These are phyloP conservation scores for Villa cingulata DNA, from an alignment of 2,888 invertebrate species.

Conservation along the genomic window DNA sequence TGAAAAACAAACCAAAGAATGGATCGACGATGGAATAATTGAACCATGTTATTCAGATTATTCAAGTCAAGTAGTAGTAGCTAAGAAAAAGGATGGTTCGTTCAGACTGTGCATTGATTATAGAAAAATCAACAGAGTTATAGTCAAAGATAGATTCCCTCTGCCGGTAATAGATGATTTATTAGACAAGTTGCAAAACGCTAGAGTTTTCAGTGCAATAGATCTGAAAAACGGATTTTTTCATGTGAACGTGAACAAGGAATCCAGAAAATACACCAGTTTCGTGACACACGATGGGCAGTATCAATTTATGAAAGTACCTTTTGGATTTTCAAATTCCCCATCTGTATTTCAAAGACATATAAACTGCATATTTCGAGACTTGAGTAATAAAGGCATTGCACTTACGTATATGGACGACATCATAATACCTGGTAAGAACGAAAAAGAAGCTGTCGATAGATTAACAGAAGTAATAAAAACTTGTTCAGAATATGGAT, in stretches of 20 bases:
- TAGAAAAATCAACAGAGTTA: slow-evolving; percentile 4
- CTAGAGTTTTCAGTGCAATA: slow-evolving; percentile 17
- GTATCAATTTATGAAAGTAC: no score
- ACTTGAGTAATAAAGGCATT: no score
- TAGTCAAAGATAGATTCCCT: no score
- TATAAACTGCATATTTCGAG: no score
- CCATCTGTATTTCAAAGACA: no score
- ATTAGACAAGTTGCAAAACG: slow-evolving; percentile 15
- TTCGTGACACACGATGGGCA: no score
- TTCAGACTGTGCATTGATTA: slow-evolving; percentile 25
- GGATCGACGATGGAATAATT: neutral
- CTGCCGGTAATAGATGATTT: slow-evolving; percentile 8
- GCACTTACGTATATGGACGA: no score
- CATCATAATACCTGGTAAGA: no score
- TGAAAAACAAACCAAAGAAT: neutral
- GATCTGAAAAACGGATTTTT: no score
- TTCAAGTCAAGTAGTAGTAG: slow-evolving; percentile 14
- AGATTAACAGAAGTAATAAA: slow-evolving; percentile 6
- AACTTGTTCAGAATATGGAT: slow-evolving; percentile 4
- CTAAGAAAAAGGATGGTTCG: slow-evolving; percentile 8
- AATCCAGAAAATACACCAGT: slow-evolving; percentile 21
- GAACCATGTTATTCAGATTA: no score
- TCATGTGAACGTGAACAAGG: slow-evolving; percentile 19
- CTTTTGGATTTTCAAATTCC: no score
- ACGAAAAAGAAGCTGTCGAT: slow-evolving; percentile 3